Conservation (phyloP, 2,888 invertebrate species). For the Tillus elongatus region DNA sequence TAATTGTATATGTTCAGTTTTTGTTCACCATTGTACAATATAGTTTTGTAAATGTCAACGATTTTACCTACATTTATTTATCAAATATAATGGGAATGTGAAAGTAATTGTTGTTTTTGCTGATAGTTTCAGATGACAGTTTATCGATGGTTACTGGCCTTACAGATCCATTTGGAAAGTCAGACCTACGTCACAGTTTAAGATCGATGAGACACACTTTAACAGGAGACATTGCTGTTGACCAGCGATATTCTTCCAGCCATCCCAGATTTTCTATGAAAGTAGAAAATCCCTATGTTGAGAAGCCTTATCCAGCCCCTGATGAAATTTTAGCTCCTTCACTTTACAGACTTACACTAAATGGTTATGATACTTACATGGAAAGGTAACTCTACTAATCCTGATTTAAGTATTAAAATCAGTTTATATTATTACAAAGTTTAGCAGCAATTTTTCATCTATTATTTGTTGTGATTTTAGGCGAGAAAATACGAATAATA, state of each 20-base stretch:
- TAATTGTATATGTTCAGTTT: no score
- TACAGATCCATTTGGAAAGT: conserved; percentile 32
- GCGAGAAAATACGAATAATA: no score
- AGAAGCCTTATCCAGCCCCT: conserved; percentile 24
- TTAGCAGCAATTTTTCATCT: no score
- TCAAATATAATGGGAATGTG: no score
- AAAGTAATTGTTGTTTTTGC: no score
- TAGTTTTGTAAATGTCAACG: no score
- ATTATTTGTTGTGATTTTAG: no score
- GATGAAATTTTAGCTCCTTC: conserved; percentile 34
- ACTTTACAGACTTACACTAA: conserved; percentile 34
- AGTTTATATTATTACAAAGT: no score
- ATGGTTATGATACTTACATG: conserved; percentile 36
- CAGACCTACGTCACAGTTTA: conserved; percentile 34
- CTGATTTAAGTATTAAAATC: background rate
- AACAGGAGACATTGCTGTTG: conserved; percentile 24
- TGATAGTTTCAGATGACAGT: conserved; percentile 31
- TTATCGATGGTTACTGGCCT: conserved; percentile 32
- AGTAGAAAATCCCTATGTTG: conserved; percentile 28
- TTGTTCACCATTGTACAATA: no score
- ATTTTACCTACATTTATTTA: no score
- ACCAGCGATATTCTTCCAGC: conserved; percentile 26
- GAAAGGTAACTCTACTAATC: conserved; percentile 28
- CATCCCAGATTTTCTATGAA: conserved; percentile 29
- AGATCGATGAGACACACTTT: conserved; percentile 32